phyloP scores from a whole-genome alignment of 2,113 vertebrate genomes.

The Glaucomys volans region DNA sequence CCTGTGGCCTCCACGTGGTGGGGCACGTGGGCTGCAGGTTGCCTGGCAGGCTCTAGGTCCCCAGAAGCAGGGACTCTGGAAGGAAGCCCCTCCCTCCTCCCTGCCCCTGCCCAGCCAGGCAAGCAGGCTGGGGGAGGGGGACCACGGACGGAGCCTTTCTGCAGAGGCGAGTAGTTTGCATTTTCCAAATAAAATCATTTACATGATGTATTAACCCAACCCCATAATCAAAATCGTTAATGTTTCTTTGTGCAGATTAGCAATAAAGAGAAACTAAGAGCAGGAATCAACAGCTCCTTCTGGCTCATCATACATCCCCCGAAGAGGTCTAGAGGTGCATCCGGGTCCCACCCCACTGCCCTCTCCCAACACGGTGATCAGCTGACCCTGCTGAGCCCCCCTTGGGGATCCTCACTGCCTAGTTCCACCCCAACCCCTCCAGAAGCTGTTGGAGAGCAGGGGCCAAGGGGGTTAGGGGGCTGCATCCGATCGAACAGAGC shows the following conservation, averaged over 20 bases:
- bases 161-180: conserved; percentile 71
- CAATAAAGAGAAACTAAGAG: conserved; percentile 67
- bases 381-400: background rate
- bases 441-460: background rate
- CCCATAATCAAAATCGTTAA: conserved; percentile 79
- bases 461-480: background rate
- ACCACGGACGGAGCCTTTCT: background rate
- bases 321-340: too few species aligned
- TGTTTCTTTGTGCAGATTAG: conserved; percentile 80
- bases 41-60: background rate
- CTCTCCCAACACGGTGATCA: accelerated
- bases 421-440: background rate
- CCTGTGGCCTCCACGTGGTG: background rate
- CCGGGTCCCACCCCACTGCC: too few species aligned
- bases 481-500: background rate
- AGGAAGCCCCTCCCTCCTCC: background rate
- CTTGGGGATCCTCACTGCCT: background rate
- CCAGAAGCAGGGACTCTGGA: background rate
- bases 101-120: background rate
- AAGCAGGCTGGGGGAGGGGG: conserved; percentile 65
- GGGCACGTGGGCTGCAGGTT: background rate
- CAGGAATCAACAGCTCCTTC: conserved; percentile 59
- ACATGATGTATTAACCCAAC: conserved; percentile 78
- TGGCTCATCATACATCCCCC: background rate
- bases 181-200: conserved; percentile 82